A percentile compares a stretch with the other conserved stretches of the same genome.
phyloP scores from a whole-genome alignment of 2,113 vertebrate genomes.

The Aptenodytes forsteri region DNA sequence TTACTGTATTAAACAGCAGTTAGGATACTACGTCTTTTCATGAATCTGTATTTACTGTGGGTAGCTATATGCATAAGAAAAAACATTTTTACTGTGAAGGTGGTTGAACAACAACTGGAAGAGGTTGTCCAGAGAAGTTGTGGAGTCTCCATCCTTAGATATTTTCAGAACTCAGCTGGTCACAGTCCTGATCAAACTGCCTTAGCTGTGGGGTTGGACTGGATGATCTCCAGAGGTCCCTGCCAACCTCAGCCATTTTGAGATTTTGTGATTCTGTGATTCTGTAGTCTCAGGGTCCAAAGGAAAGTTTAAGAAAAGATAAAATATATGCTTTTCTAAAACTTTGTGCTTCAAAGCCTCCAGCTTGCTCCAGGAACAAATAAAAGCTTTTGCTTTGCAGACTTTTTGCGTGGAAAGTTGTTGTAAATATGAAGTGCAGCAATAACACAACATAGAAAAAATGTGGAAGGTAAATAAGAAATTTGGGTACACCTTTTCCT shows the following conservation, averaged over 20 bases:
- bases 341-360: neutral
- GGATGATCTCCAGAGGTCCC: neutral
- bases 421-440: neutral
- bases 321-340: neutral
- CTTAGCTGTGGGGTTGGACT: neutral
- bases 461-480: neutral
- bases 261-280: neutral
- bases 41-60: neutral
- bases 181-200: neutral
- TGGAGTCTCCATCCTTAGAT: neutral
- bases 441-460: neutral
- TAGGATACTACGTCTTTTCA: neutral
- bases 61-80: neutral
- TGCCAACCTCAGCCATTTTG: neutral
- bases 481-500: neutral
- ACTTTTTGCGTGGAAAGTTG: neutral
- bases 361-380: neutral
- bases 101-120: neutral
- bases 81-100: neutral
- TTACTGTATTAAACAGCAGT: neutral
- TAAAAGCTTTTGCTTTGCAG: neutral
- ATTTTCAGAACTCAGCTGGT: neutral
- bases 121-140: neutral
- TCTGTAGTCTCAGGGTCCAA: neutral
- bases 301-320: neutral